Conservation (phyloP, 2,888 invertebrate genomes). For the Torymus tubicola region DNA sequence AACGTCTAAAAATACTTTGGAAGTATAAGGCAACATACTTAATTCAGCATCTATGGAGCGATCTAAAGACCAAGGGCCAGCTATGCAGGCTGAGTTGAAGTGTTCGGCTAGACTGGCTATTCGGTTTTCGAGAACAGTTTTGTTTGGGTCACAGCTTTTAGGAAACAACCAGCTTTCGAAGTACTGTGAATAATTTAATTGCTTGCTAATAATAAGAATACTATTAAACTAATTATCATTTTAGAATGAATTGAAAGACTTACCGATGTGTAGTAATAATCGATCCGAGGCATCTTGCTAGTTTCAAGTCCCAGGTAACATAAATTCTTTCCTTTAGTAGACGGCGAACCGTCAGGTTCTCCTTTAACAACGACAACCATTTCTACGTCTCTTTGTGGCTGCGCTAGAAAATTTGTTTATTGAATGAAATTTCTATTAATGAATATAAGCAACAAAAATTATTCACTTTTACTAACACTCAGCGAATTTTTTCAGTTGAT, state of each 20-base stretch:
- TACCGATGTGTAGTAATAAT: slow-evolving; percentile 29
- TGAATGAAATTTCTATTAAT: neutral
- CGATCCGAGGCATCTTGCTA: neutral
- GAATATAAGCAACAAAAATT: neutral
- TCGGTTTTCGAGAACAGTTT: slow-evolving; percentile 85
- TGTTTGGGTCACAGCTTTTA: slow-evolving; percentile 82
- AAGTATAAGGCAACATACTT: slow-evolving; percentile 76
- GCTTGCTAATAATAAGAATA: neutral
- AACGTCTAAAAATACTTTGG: no score
- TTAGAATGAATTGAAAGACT: neutral
- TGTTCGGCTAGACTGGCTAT: slow-evolving; percentile 85
- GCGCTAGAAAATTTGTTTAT: neutral
- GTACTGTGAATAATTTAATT: slow-evolving; percentile 78
- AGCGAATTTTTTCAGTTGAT: slow-evolving; percentile 31
- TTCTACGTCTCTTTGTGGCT: slow-evolving; percentile 10
- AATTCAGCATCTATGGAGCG: slow-evolving; percentile 80
- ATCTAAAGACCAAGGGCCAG: slow-evolving; percentile 90
- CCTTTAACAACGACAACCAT: slow-evolving; percentile 29
- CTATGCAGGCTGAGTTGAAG: slow-evolving; percentile 90
- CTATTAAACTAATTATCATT: no score
- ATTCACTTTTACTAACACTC: slow-evolving; percentile 24
- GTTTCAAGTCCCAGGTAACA: slow-evolving; percentile 39
- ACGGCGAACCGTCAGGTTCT: neutral
- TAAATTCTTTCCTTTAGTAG: slow-evolving; percentile 26
- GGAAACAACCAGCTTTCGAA: slow-evolving; percentile 86